phyloP scores from a whole-genome alignment of 1,140 invertebrate species.

The Globodera ellingtonae region DNA sequence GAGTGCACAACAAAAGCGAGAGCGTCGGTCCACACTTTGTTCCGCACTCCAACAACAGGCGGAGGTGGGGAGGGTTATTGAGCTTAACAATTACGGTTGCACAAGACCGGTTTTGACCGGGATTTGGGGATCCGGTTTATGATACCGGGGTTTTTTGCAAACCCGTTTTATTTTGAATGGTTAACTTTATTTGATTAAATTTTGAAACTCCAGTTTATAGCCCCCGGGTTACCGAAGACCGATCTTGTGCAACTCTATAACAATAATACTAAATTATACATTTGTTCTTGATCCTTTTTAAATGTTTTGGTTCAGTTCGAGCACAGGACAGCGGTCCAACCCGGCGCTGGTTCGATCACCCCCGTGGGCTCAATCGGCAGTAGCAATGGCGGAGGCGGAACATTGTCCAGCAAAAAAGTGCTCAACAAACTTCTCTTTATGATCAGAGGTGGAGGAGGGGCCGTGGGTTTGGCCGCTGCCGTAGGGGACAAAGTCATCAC shows the following conservation, averaged over 20 bases:
- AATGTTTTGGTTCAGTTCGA: neutral
- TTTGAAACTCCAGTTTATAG: too few relatives aligned
- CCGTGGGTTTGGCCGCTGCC: too few relatives aligned
- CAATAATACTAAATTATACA: too few relatives aligned
- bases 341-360: neutral
- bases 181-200: too few relatives aligned
- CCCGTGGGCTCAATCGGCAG: conserved; percentile 32
- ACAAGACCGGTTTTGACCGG: too few relatives aligned
- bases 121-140: too few relatives aligned
- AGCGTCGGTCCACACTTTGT: conserved; percentile 27
- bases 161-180: too few relatives aligned
- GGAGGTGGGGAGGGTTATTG: neutral
- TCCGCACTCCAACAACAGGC: conserved; percentile 14
- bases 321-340: neutral
- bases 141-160: too few relatives aligned
- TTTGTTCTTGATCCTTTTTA: too few relatives aligned
- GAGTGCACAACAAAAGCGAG: conserved; percentile 2
- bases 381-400: conserved; percentile 37
- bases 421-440: conserved; percentile 53
- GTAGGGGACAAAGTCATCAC: neutral
- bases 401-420: conserved; percentile 56
- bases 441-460: conserved; percentile 18
- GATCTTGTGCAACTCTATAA: too few relatives aligned
- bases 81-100: neutral
- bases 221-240: too few relatives aligned